A percentile compares a stretch with the other conserved stretches of the same genome.
Evolutionary conservation across 2,888 invertebrate species (phyloP).

Genomic region (Campoplex capitator): DNA sequence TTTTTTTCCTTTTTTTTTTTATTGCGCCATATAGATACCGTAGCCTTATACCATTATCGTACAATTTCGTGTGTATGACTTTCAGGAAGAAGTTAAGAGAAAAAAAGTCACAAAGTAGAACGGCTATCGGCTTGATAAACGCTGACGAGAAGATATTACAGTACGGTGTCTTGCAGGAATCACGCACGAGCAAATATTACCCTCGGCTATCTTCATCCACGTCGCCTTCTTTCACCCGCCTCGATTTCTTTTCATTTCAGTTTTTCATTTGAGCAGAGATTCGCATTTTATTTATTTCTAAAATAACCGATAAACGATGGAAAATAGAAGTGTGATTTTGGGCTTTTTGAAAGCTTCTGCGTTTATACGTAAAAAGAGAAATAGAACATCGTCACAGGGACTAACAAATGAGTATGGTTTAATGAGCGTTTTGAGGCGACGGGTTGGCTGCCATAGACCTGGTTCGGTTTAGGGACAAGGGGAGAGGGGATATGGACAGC

Average conservation of each 20-base stretch:
- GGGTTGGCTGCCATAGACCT: constrained; percentile 40
- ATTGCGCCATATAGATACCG: not conserved
- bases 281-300: constrained; percentile 6
- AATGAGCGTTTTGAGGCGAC: constrained; percentile 71
- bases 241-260: constrained; percentile 38
- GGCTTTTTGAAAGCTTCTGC: not conserved
- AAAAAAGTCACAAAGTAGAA: constrained; percentile 4
- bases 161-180: constrained; percentile 35
- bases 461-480: constrained; percentile 36
- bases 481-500: not conserved
- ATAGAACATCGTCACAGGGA: constrained; percentile 75
- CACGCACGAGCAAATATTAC: constrained; percentile 60
- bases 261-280: constrained; percentile 18
- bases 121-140: constrained; percentile 31
- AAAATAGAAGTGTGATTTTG: not conserved
- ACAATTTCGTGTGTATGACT: not conserved
- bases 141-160: constrained; percentile 19
- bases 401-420: constrained; percentile 74
- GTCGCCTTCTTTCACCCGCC: constrained; percentile 67
- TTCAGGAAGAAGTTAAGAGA: constrained; percentile 9
- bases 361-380: constrained; percentile 62
- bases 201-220: constrained; percentile 60
- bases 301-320: not conserved
- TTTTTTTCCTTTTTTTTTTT: not conserved
- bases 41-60: not conserved